Evolutionary conservation across 2,113 vertebrate genomes (phyloP).

Genomic region (Clupea harengus): DNA sequence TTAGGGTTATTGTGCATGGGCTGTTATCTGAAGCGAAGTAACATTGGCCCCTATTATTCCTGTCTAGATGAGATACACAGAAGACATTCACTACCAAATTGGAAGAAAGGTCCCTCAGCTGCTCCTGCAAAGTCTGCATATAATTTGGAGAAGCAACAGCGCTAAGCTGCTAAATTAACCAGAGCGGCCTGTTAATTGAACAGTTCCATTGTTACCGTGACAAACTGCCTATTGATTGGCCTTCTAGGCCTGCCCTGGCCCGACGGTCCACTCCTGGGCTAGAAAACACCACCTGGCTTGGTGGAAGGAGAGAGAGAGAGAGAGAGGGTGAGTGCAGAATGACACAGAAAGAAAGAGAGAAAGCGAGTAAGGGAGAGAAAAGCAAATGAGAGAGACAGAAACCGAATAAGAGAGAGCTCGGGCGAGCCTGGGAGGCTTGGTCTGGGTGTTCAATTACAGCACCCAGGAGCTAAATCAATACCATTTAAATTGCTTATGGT

Average conservation of each 20-base stretch:
- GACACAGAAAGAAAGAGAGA: neutral
- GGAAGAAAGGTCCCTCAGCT: conserved; percentile 39
- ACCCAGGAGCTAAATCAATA: conserved; percentile 92
- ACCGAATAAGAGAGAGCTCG: neutral
- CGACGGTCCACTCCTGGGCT: conserved; percentile 77
- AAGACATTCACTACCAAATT: conserved; percentile 39
- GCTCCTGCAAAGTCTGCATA: conserved; percentile 22
- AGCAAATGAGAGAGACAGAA: neutral
- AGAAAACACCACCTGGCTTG: conserved; percentile 56
- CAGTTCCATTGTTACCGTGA: conserved; percentile 88
- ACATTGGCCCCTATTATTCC: conserved; percentile 49
- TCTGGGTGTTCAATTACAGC: conserved; percentile 89
- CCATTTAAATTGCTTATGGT: conserved; percentile 99
- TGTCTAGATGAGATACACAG: conserved; percentile 42
- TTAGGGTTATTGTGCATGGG: conserved; percentile 54
- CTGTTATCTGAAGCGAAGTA: conserved; percentile 48
- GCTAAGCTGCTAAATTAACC: conserved; percentile 77
- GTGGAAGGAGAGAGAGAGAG: conserved; percentile 7
- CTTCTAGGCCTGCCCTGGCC: conserved; percentile 49
- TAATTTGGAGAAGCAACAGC: conserved; percentile 71
- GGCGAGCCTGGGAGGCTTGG: conserved; percentile 29
- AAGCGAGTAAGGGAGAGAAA: conserved; percentile 26
- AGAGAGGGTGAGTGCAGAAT: conserved; percentile 19
- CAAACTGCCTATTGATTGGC: conserved; percentile 84
- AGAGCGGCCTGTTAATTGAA: conserved; percentile 84